Evolutionary conservation across 2,888 invertebrate species (phyloP), one percentile per base, ranked within the genome.

Genomic region (Allolobophora icterica): DNA sequence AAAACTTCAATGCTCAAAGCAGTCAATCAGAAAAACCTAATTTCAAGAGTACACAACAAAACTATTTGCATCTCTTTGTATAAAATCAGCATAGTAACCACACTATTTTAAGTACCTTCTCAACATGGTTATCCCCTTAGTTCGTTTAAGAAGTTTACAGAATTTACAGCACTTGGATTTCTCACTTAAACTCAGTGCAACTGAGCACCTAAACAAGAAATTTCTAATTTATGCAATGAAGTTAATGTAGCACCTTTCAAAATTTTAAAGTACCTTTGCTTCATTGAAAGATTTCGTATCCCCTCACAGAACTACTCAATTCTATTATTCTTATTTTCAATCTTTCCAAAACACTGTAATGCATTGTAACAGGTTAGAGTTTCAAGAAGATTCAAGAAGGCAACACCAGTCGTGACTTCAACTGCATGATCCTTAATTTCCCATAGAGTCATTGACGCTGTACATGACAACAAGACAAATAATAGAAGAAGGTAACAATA

Each of bases 1-100:
- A 24, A 52, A 71, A 71, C 71, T 87, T 87, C 34, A 87, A 87
- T 87, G 87, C 87, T 87, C 87, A 87, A 33, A 87, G 35, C 87
- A 34, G 24, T 87, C 87, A 35, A 87, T 8, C 35, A 87, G 38
- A 87, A 24, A 87, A 24, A 87, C 19, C 87, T 87, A 87, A 17
- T n/a, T 71, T 71, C 71, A 71, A 71, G 71, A 71, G 71, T n/a
- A 30, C 8, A n/a, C 71, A 71, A 71, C 71, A 71, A n/a, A 71
- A 8, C 15, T n/a, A 71, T 71, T 30, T n/a, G n/a, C 71, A 71
- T 71, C 30, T n/a, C n/a, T 71, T 6, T 71, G n/a, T n/a, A 71
- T 71, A n/a, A 30, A 71, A n/a, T 71, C 71, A 71, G n/a, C 71
- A 71, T 71, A n/a, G 17, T 11, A 71, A n/a, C 71, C 71, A 71